phyloP scores from a whole-genome alignment of 2,888 invertebrate genomes.

The Idaea dimidiata region DNA sequence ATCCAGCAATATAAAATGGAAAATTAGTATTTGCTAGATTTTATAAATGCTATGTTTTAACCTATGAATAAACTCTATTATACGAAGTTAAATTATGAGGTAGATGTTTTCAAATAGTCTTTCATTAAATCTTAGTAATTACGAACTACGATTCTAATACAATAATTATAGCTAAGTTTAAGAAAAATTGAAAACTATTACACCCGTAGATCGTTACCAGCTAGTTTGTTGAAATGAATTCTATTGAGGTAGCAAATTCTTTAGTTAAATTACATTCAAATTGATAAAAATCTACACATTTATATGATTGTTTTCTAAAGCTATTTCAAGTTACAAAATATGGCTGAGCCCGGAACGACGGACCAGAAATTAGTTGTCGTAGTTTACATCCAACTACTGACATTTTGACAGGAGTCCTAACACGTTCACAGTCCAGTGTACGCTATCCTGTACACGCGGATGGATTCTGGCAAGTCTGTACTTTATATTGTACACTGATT shows the following conservation, averaged over 20 bases:
- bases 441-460: too few relatives aligned
- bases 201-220: conserved; percentile 42
- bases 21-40: conserved; percentile 61
- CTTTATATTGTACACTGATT: too few relatives aligned
- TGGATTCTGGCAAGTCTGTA: too few relatives aligned
- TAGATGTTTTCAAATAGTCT: conserved; percentile 79
- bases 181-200: conserved; percentile 44
- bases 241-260: neutral
- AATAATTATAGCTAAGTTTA: conserved; percentile 41
- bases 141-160: conserved; percentile 44
- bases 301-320: neutral
- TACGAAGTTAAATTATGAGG: conserved; percentile 77
- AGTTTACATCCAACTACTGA: too few relatives aligned
- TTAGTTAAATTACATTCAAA: conserved; percentile 8
- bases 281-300: neutral
- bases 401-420: too few relatives aligned
- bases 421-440: too few relatives aligned
- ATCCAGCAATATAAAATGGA: conserved; percentile 58
- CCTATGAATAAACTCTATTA: conserved; percentile 72
- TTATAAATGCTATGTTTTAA: conserved; percentile 68
- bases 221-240: neutral
- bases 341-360: neutral
- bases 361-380: too few relatives aligned
- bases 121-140: conserved; percentile 67
- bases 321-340: neutral